Base-by-base conservation (phyloP, 1,140 invertebrate genomes). In the Melitaea cinxia region DNA sequence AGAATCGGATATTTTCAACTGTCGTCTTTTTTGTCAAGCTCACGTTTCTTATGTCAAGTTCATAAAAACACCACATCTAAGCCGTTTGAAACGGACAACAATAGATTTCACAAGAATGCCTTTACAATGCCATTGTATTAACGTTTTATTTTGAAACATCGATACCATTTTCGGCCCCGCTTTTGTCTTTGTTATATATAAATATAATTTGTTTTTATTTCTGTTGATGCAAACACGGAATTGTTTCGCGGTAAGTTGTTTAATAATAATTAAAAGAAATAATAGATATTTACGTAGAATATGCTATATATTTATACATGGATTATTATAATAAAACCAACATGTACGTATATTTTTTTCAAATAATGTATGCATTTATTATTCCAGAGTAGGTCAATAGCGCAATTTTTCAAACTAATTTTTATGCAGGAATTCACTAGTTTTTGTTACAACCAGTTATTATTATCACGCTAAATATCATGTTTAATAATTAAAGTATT, bases 1-100 rank as follows among this genome's bases (percentile, higher is more conserved):
- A n/a, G n/a, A n/a, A 10, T 28, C 15, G 37, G 2, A 53, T 33
- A 33, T 33, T 19, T 54, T 5, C 12, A 61, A 59, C 61, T 9
- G 35, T 14, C 21, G 28, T 57, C 10, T 57, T 24, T 26, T 57
- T 19, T 60, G 2, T 59, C 33, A 37, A 15, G 3, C 30, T 35
- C 15, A 24, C 56, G 2, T 17, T 53, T 45, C 59, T 42, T 70
- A 70, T 80, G 73, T 82, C 73, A 82, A 83, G 80, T 82, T 80
- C 81, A 80, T 62, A 74, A 60, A 68, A 62, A 70, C 55, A 49
- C 42, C 42, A 47, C 58, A 26, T 45, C 33, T 35, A 53, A 45
- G 37, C 33, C 33, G 33, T 37, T 60, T 35, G 47, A 59, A 49
- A 59, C 17, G 39, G 39, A 42, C 55, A 73, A 79, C 80, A 85